These are phyloP conservation scores for Lottia scabra DNA, from an alignment of 2,888 invertebrate species.

Conservation along the genomic window DNA sequence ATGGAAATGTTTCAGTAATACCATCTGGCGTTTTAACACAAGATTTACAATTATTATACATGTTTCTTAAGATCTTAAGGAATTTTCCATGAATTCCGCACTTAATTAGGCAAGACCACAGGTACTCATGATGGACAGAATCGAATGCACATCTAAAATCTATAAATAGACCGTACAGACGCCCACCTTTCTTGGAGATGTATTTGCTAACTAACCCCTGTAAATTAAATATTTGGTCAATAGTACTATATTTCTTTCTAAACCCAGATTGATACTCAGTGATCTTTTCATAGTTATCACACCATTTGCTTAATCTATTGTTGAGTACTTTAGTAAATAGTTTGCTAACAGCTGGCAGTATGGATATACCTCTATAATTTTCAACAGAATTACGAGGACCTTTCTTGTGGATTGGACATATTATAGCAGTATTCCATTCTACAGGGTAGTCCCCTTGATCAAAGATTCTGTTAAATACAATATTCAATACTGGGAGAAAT, in stretches of 20 bases:
- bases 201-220: not conserved
- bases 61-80: not conserved
- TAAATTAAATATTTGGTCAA: slow-evolving; percentile 2
- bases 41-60: slow-evolving; percentile 5
- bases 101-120: not conserved
- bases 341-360: not conserved
- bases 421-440: not conserved
- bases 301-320: not conserved
- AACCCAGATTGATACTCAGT: not conserved
- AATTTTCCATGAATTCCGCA: slow-evolving; percentile 3
- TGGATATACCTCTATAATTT: not conserved
- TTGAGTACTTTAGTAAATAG: not conserved
- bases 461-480: not conserved
- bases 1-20: not conserved
- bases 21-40: not conserved
- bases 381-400: not conserved
- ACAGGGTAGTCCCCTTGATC: not conserved
- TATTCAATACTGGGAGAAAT: not conserved
- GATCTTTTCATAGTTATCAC: not conserved
- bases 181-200: not conserved
- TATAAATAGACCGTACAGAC: not conserved
- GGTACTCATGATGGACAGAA: not conserved
- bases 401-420: not conserved
- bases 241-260: not conserved
- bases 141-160: not conserved